Evolutionary conservation across 1,140 invertebrate species (phyloP).

Genomic region (Heliothis subflexa): DNA sequence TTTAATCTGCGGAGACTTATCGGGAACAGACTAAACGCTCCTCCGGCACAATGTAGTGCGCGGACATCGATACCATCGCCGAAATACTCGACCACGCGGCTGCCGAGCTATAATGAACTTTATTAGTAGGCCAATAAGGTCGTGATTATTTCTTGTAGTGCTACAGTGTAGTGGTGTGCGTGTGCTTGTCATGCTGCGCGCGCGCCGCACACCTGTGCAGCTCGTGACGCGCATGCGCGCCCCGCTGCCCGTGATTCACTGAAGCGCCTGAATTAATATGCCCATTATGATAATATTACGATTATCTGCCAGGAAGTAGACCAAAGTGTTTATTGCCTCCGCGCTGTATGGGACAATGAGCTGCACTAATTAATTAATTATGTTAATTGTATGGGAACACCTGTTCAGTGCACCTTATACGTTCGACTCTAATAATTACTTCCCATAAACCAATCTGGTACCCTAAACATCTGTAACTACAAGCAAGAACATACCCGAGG

Average conservation of each 20-base stretch:
- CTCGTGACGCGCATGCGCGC: constrained; percentile 63
- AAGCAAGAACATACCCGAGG: no score
- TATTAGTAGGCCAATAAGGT: neutral
- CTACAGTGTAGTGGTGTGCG: neutral
- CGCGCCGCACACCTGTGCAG: constrained; percentile 75
- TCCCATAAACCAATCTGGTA: no score
- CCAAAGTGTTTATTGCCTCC: constrained; percentile 27
- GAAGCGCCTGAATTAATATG: constrained; percentile 24
- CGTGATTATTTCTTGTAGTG: neutral
- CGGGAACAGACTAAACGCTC: constrained; percentile 46
- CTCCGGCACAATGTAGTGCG: neutral
- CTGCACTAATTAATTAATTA: constrained; percentile 20
- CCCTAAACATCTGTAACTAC: no score
- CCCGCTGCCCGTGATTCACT: constrained; percentile 47
- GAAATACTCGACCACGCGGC: neutral
- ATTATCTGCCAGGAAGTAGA: constrained; percentile 42
- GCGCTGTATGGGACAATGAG: constrained; percentile 7
- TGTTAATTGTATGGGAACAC: neutral
- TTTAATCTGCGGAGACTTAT: constrained; percentile 56
- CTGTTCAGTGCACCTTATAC: neutral
- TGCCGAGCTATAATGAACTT: no score
- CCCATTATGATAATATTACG: constrained; percentile 30
- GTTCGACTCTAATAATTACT: no score
- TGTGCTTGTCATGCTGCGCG: constrained; percentile 61
- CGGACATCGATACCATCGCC: neutral